Conservation (phyloP, 2,888 invertebrate genomes). For the Caenorhabditis zanzibari region DNA sequence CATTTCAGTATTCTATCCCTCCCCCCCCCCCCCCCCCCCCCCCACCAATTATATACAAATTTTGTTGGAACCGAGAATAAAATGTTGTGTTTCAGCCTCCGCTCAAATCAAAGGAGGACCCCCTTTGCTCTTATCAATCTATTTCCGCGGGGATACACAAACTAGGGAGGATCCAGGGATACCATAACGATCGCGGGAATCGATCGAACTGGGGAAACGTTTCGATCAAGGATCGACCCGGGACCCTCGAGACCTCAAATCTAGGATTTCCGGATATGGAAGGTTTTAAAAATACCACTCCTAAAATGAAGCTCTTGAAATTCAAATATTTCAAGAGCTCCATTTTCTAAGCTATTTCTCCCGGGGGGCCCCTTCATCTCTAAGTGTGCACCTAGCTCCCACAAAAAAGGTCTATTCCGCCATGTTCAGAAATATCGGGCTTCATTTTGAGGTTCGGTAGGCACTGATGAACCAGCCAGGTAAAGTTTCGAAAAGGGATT, state of each 20-base stretch:
- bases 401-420: slow-evolving; percentile 2
- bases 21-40: too few species aligned
- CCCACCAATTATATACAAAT: slow-evolving; percentile 52
- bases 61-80: slow-evolving; percentile 64
- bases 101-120: slow-evolving; percentile 65
- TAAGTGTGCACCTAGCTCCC: background rate
- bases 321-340: background rate
- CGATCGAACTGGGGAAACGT: slow-evolving; percentile 34
- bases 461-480: slow-evolving; percentile 24
- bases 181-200: slow-evolving; percentile 26
- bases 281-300: background rate
- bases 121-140: slow-evolving; percentile 35
- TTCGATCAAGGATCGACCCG: slow-evolving; percentile 47
- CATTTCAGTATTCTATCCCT: slow-evolving; percentile 36
- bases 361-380: slow-evolving; percentile 8
- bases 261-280: slow-evolving; percentile 29
- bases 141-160: slow-evolving; percentile 32
- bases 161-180: slow-evolving; percentile 42
- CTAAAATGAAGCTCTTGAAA: background rate
- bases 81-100: slow-evolving; percentile 66
- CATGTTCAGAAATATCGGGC: slow-evolving; percentile 30
- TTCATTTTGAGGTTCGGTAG: slow-evolving; percentile 1
- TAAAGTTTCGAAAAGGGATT: slow-evolving; percentile 40
- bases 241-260: slow-evolving; percentile 5
- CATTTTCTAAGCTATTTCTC: background rate